Conservation (phyloP, 2,888 invertebrate species). For the Thera obeliscata region DNA sequence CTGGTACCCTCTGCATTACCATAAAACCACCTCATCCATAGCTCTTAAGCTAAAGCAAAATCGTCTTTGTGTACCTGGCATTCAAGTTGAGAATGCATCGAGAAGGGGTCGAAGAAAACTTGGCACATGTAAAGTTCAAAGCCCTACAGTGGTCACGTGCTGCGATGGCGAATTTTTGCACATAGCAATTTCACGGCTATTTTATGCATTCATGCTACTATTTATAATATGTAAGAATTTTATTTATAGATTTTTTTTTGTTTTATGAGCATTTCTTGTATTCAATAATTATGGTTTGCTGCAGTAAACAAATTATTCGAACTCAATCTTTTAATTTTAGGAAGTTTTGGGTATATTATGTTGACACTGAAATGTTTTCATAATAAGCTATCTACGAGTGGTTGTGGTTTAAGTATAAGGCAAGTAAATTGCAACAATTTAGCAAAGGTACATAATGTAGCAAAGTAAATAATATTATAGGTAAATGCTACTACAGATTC, state of each 20-base stretch:
- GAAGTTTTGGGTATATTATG: no score
- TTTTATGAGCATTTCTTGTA: not conserved
- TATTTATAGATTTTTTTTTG: not conserved
- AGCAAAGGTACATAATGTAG: no score
- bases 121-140: conserved; percentile 55
- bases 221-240: not conserved
- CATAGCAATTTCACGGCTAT: conserved; percentile 19
- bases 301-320: not conserved
- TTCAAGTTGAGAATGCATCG: conserved; percentile 41
- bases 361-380: no score
- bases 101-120: conserved; percentile 46
- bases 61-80: not conserved
- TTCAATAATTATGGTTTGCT: not conserved
- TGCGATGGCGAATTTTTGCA: conserved; percentile 42
- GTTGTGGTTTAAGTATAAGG: no score
- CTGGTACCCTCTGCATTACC: conserved; percentile 33
- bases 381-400: no score
- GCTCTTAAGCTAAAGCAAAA: conserved; percentile 7
- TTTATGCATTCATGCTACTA: conserved; percentile 5
- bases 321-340: no score
- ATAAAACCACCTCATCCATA: conserved; percentile 33
- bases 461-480: no score
- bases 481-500: no score
- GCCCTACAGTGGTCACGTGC: conserved; percentile 50
- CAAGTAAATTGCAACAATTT: no score